Evolutionary conservation across 1,140 invertebrate species (phyloP).

Genomic region (Orchestia grillus): DNA sequence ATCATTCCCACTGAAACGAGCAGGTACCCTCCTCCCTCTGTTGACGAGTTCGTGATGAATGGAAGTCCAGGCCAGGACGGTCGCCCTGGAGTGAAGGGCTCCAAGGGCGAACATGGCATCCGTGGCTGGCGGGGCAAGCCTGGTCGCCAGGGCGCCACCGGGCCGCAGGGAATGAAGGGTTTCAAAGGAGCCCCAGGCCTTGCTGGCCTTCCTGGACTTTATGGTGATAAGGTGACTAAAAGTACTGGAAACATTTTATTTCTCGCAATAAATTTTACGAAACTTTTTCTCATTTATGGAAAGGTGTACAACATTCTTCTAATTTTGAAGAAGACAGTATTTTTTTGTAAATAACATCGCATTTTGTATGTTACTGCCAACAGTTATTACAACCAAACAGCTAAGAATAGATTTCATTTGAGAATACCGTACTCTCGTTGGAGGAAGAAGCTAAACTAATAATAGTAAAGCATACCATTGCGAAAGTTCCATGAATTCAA

Average conservation of each 20-base stretch:
- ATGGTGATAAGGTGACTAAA: slow-evolving; percentile 55
- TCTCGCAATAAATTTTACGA: too few relatives aligned
- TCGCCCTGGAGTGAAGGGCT: slow-evolving; percentile 13
- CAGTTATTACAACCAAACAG: too few relatives aligned
- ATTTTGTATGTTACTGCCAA: too few relatives aligned
- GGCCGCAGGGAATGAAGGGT: slow-evolving; percentile 56
- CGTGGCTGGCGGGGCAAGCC: slow-evolving; percentile 46
- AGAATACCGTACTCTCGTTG: too few relatives aligned
- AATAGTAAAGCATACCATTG: too few relatives aligned
- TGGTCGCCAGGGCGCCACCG: slow-evolving; percentile 19
- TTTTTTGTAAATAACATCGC: too few relatives aligned
- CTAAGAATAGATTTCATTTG: too few relatives aligned
- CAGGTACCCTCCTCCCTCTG: background rate
- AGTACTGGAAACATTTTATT: background rate
- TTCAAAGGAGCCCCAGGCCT: slow-evolving; percentile 58
- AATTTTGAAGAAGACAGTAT: too few relatives aligned
- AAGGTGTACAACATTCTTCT: too few relatives aligned
- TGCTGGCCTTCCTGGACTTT: slow-evolving; percentile 42
- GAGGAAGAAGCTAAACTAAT: too few relatives aligned
- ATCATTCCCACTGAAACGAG: background rate
- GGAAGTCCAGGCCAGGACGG: slow-evolving; percentile 50
- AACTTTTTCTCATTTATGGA: too few relatives aligned
- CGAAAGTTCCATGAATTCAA: too few relatives aligned
- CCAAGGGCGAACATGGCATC: slow-evolving; percentile 43
- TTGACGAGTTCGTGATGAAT: slow-evolving; percentile 24